These are phyloP conservation scores for Drosophila virilis DNA, from an alignment of 1,140 invertebrate genomes.

Conservation along the genomic window DNA sequence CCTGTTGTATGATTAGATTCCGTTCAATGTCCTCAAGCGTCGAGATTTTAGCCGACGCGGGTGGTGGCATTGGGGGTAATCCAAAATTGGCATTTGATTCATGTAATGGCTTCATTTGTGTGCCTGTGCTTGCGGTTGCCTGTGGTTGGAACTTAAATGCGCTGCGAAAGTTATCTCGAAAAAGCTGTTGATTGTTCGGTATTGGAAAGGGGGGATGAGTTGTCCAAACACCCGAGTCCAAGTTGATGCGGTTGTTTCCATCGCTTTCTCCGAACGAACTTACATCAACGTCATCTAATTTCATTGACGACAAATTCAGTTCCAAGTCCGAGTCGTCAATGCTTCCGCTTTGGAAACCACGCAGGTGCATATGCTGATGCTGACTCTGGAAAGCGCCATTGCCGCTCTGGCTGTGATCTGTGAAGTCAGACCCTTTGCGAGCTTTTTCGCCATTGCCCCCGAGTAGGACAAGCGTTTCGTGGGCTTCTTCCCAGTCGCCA, in stretches of 20 bases:
- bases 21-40: constrained; percentile 83
- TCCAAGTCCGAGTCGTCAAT: constrained; percentile 74
- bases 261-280: constrained; percentile 80
- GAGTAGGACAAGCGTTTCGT: constrained; percentile 81
- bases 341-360: constrained; percentile 32
- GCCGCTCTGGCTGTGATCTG: constrained; percentile 39
- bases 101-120: constrained; percentile 37
- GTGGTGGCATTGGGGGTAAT: constrained; percentile 45
- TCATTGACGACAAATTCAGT: constrained; percentile 86
- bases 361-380: constrained; percentile 8
- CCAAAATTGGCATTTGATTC: constrained; percentile 69
- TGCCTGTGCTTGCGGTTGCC: constrained; percentile 2
- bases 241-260: constrained; percentile 60
- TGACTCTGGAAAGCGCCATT: constrained; percentile 39
- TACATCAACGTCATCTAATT: constrained; percentile 86
- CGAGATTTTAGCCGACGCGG: constrained; percentile 64
- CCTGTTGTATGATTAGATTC: constrained; percentile 81
- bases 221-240: constrained; percentile 85
- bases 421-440: constrained; percentile 45
- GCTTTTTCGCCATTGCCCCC: constrained; percentile 65
- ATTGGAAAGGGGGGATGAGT: constrained; percentile 30
- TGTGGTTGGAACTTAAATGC: constrained; percentile 63
- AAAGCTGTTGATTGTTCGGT: constrained; percentile 56
- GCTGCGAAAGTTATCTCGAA: constrained; percentile 65
- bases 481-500: constrained; percentile 89